phyloP scores from a whole-genome alignment of 2,888 invertebrate species.

The Cryptocephalus moraei region DNA sequence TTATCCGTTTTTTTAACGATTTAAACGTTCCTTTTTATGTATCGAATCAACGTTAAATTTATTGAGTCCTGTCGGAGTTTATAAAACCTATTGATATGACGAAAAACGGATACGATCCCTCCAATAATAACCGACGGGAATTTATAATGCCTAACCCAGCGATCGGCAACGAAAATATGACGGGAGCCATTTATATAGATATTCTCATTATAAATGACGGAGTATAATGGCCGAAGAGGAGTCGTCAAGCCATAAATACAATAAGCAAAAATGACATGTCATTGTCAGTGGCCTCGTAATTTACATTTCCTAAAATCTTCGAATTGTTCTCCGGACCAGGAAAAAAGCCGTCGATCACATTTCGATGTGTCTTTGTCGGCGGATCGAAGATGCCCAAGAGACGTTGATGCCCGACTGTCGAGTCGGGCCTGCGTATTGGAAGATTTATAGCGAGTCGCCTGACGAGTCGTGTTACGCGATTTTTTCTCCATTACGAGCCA shows the following conservation, averaged over 20 bases:
- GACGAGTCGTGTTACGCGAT: too few relatives aligned
- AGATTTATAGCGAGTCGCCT: too few relatives aligned
- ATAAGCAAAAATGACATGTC: slow-evolving; percentile 12
- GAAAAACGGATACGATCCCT: neutral
- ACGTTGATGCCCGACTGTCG: too few relatives aligned
- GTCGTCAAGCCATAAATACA: slow-evolving; percentile 9
- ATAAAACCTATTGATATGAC: too few relatives aligned
- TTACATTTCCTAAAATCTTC: slow-evolving; percentile 18
- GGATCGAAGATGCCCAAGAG: neutral
- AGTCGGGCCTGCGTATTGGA: too few relatives aligned
- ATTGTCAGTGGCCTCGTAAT: slow-evolving; percentile 10
- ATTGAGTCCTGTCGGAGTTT: too few relatives aligned
- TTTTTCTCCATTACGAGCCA: too few relatives aligned
- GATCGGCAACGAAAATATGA: slow-evolving; percentile 7
- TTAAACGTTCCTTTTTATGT: too few relatives aligned
- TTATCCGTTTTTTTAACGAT: too few relatives aligned
- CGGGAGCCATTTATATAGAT: slow-evolving; percentile 9
- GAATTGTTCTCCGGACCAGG: slow-evolving; percentile 8
- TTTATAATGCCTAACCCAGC: slow-evolving; percentile 9
- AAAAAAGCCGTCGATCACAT: slow-evolving; percentile 15
- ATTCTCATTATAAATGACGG: slow-evolving; percentile 13
- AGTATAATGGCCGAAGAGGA: slow-evolving; percentile 9
- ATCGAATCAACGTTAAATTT: too few relatives aligned
- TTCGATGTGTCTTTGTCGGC: slow-evolving; percentile 15
- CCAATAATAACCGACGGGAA: slow-evolving; percentile 9